A percentile compares a stretch with the other conserved stretches of the same genome.
Evolutionary conservation across 2,888 invertebrate genomes (phyloP).

Genomic region (Aspidapion aeneum): DNA sequence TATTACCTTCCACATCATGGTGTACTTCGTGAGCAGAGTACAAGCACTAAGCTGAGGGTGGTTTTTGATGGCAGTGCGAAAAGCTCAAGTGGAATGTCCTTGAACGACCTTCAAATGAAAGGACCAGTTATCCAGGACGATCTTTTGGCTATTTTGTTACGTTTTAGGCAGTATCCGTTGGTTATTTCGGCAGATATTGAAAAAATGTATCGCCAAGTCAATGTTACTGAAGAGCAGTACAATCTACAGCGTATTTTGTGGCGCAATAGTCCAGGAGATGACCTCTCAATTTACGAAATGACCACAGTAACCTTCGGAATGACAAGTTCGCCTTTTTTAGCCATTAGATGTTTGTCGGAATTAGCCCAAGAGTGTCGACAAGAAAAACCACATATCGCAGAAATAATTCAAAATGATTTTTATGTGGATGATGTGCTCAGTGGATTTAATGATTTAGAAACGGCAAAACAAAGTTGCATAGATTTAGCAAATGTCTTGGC

Average conservation of each 20-base stretch:
- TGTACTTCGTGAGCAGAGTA: neutral
- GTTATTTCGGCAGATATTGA: neutral
- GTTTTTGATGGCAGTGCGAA: neutral
- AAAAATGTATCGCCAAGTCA: neutral
- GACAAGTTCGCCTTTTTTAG: neutral
- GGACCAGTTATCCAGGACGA: neutral
- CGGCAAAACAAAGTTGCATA: neutral
- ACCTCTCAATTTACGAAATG: neutral
- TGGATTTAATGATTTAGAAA: conserved; percentile 7
- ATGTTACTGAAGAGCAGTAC: neutral
- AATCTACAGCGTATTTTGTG: neutral
- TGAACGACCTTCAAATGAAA: neutral
- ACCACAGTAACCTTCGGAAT: conserved; percentile 12
- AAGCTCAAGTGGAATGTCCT: neutral
- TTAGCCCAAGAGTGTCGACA: neutral
- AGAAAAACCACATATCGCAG: neutral
- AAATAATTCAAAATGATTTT: neutral
- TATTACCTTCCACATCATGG: neutral
- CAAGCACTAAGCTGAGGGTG: neutral
- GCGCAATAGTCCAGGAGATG: neutral
- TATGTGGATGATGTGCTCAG: conserved; percentile 4
- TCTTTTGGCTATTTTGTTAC: neutral
- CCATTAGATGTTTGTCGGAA: neutral
- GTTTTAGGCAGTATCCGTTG: neutral
- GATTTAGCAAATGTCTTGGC: neutral